These are phyloP conservation scores for Catharus minimus DNA, from an alignment of 2,113 vertebrate genomes.

Conservation along the genomic window DNA sequence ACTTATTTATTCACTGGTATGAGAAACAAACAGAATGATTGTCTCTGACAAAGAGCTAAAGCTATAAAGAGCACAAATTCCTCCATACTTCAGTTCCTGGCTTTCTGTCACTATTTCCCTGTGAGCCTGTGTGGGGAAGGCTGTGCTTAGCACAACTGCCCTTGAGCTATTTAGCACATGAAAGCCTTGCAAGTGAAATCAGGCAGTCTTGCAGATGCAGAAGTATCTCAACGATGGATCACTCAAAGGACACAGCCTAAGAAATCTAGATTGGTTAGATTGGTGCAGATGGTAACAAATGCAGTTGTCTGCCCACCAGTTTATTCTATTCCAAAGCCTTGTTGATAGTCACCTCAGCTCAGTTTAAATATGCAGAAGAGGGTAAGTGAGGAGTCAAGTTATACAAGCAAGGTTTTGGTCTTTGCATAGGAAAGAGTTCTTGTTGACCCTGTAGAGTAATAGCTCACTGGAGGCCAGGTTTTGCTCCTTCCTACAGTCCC, in stretches of 20 bases:
- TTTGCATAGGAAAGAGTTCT: not conserved
- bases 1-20: not conserved
- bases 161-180: not conserved
- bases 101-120: not conserved
- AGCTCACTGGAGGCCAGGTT: not conserved
- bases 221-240: not conserved
- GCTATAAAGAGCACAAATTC: not conserved
- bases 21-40: not conserved
- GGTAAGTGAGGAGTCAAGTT: not conserved
- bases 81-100: not conserved
- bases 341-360: accelerated
- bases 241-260: not conserved
- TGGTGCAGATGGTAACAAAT: not conserved
- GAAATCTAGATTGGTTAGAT: not conserved
- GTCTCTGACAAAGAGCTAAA: not conserved
- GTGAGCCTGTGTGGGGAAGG: not conserved
- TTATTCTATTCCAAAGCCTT: not conserved
- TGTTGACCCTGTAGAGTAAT: not conserved
- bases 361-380: not conserved
- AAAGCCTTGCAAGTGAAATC: not conserved
- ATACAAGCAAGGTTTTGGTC: not conserved
- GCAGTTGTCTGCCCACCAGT: not conserved
- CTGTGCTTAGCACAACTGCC: not conserved
- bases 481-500: not conserved
- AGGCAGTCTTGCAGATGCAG: not conserved